These are phyloP conservation scores for Apaloderma vittatum DNA, from an alignment of 2,113 vertebrate genomes.

Conservation along the genomic window DNA sequence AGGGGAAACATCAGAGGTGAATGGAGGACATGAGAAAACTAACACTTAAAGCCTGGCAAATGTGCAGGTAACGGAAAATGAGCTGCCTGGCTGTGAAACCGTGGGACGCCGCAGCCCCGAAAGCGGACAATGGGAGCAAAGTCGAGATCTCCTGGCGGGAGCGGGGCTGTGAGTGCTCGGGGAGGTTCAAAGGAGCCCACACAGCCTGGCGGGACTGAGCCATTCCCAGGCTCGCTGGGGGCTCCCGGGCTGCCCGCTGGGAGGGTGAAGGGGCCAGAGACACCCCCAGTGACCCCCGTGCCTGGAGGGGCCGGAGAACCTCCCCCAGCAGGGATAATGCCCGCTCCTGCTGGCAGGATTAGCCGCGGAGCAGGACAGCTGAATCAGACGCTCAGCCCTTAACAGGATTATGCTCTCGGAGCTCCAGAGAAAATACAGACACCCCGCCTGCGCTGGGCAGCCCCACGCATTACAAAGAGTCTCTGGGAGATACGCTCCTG, in stretches of 20 bases:
- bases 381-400: constrained; percentile 47
- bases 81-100: background rate
- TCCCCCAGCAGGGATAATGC: constrained; percentile 8
- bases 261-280: background rate
- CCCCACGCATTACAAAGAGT: no score
- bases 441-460: background rate
- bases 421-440: constrained; percentile 23
- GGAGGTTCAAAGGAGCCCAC: constrained; percentile 2
- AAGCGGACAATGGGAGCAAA: background rate
- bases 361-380: constrained; percentile 4
- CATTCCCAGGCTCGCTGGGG: background rate
- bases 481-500: background rate
- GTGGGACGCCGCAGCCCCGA: background rate
- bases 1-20: background rate
- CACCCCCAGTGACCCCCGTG: background rate
- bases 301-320: background rate
- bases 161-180: background rate
- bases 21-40: rapidly evolving
- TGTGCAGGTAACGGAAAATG: background rate
- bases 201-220: background rate
- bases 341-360: constrained; percentile 43
- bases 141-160: rapidly evolving
- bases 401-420: constrained; percentile 57
- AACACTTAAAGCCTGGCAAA: background rate
- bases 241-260: background rate